phyloP scores from a whole-genome alignment of 2,888 invertebrate species.

The Panopea generosa region DNA sequence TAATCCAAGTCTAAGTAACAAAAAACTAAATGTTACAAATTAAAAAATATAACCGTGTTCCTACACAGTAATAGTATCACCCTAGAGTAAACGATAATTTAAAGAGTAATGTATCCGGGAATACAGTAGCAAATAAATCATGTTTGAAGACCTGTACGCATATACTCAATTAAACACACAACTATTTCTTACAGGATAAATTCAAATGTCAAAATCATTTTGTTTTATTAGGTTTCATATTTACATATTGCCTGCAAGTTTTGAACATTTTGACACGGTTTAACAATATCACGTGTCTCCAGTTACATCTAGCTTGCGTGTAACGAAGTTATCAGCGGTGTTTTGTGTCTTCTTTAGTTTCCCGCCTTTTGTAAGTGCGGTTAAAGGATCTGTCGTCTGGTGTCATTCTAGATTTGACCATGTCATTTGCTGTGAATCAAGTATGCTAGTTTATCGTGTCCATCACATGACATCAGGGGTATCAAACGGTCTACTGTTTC shows the following conservation, averaged over 20 bases:
- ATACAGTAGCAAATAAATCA: too few relatives aligned
- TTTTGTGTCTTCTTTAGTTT: conserved; percentile 40
- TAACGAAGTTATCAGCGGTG: conserved; percentile 29
- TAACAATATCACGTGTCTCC: conserved; percentile 21
- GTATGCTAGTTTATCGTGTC: background rate
- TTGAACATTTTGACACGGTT: conserved; percentile 42
- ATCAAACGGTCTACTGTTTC: background rate
- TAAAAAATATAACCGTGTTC: too few relatives aligned
- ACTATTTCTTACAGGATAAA: too few relatives aligned
- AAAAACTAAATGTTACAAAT: too few relatives aligned
- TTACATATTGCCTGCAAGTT: conserved; percentile 42
- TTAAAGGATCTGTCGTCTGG: conserved; percentile 37
- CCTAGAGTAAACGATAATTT: too few relatives aligned
- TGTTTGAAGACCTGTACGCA: too few relatives aligned
- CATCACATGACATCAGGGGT: background rate
- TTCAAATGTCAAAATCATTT: too few relatives aligned
- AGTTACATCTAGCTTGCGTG: conserved; percentile 51
- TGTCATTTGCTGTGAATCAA: background rate
- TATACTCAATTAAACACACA: too few relatives aligned
- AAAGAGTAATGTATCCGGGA: too few relatives aligned
- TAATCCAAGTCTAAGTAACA: too few relatives aligned
- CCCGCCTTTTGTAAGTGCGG: conserved; percentile 42
- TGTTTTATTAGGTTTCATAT: conserved; percentile 38
- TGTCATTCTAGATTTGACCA: conserved; percentile 5
- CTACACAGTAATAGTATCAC: too few relatives aligned